Evolutionary conservation across 2,113 vertebrate genomes (phyloP).

Genomic region (Tricholaema leucomelas): DNA sequence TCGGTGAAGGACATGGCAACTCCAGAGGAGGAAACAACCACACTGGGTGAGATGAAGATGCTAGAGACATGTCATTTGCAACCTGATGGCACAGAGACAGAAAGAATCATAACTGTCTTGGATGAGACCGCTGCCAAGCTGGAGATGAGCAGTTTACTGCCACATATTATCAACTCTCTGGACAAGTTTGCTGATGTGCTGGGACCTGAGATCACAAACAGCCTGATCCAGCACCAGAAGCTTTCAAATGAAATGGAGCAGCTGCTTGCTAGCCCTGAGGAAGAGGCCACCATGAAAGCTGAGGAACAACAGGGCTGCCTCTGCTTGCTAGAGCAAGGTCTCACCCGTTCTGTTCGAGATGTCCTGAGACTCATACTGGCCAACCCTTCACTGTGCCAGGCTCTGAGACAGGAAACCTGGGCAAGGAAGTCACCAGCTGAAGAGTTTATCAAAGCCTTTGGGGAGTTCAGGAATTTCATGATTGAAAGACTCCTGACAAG

Average conservation of each 20-base stretch:
- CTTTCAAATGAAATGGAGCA: background rate
- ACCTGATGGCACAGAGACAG: background rate
- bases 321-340: background rate
- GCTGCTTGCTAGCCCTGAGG: background rate
- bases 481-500: slow-evolving; percentile 77
- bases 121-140: slow-evolving; percentile 25
- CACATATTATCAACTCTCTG: background rate
- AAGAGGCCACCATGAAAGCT: accelerated
- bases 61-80: background rate
- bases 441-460: slow-evolving; percentile 69
- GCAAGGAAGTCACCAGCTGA: background rate
- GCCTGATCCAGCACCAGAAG: background rate
- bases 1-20: background rate
- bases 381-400: slow-evolving; percentile 24
- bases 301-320: background rate
- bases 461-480: slow-evolving; percentile 72
- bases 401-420: slow-evolving; percentile 14
- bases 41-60: background rate
- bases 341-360: background rate
- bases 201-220: slow-evolving; percentile 26
- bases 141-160: slow-evolving; percentile 41
- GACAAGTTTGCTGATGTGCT: background rate
- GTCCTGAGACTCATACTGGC: slow-evolving; percentile 71
- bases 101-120: slow-evolving; percentile 13
- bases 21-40: background rate